Evolutionary conservation across 2,888 invertebrate species (phyloP), one percentile per base, ranked within the genome.

Genomic region (Drosophila ustulata): DNA sequence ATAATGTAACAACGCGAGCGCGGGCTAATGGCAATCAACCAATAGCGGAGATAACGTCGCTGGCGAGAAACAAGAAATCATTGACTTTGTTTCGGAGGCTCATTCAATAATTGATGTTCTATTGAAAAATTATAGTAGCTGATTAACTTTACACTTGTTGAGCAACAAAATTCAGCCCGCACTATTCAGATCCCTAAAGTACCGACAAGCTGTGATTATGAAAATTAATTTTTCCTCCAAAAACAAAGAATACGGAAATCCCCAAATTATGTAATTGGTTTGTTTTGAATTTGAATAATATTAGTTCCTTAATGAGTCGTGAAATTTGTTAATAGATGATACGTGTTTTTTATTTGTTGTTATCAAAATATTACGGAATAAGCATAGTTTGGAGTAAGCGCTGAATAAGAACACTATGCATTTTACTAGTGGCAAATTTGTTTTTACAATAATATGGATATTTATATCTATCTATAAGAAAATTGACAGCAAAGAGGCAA

Each of bases 401-500:
- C 1, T n/a, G 6, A 7, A 57, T 13, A 11, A 23, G 18, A 39
- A 7, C 37, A 56, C 41, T 53, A 74, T 74, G 71, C 3, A 46
- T 30, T 28, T 64, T 8, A 7, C 13, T n/a, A 18, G 30, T 9
- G 4, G 58, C 28, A 23, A 41, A 8, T 6, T 43, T 9, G 3
- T 47, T 0, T 4, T 46, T 34, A 7, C 6, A 23, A 37, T 45
- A 4, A 6, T 25, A 23, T 63, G 62, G 58, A 39, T 63, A 28
- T 43, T 53, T 0, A 3, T 79, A 9, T 28, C n/a, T 3, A 13
- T 46, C n/a, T 3, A 6, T 18, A 41, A 45, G 25, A 18, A 49
- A 56, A 50, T 68, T 11, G 18, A 55, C 26, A 61, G 68, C 57
- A 81, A 78, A 47, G 78, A 78, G 39, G 80, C 76, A 43, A 26